phyloP scores from a whole-genome alignment of 1,140 invertebrate species.

The Vanessa atalanta region DNA sequence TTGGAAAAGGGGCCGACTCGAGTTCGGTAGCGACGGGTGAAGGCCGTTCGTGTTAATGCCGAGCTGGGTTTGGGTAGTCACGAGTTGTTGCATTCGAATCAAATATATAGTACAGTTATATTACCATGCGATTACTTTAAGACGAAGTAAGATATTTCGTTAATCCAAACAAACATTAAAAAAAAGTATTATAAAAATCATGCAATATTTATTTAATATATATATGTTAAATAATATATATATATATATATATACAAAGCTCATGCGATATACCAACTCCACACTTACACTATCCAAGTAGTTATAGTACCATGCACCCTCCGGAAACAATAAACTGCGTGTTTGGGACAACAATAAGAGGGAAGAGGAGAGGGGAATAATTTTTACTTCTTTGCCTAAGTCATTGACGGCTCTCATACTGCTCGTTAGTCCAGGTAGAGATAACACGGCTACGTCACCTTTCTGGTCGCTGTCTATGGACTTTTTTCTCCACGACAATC shows the following conservation, averaged over 20 bases:
- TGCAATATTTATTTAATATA: background rate
- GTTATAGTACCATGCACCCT: slow-evolving; percentile 76
- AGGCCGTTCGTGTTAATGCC: background rate
- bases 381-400: slow-evolving; percentile 63
- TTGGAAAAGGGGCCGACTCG: background rate
- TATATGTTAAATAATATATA: background rate
- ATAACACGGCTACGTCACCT: slow-evolving; percentile 64
- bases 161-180: no score
- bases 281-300: slow-evolving; percentile 76
- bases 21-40: background rate
- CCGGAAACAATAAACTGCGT: slow-evolving; percentile 57
- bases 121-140: no score
- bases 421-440: slow-evolving; percentile 62
- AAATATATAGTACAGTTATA: no score
- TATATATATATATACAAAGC: slow-evolving; percentile 36
- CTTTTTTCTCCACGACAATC: slow-evolving; percentile 52
- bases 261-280: slow-evolving; percentile 59
- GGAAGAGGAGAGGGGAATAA: slow-evolving; percentile 61
- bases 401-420: slow-evolving; percentile 60
- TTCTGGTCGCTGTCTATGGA: slow-evolving; percentile 48
- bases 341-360: slow-evolving; percentile 64
- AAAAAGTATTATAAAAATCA: background rate
- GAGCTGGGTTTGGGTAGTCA: no score
- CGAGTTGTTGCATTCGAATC: no score
- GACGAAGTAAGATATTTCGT: no score